Conservation (phyloP, 2,113 vertebrate species). For the Aptenodytes patagonicus region DNA sequence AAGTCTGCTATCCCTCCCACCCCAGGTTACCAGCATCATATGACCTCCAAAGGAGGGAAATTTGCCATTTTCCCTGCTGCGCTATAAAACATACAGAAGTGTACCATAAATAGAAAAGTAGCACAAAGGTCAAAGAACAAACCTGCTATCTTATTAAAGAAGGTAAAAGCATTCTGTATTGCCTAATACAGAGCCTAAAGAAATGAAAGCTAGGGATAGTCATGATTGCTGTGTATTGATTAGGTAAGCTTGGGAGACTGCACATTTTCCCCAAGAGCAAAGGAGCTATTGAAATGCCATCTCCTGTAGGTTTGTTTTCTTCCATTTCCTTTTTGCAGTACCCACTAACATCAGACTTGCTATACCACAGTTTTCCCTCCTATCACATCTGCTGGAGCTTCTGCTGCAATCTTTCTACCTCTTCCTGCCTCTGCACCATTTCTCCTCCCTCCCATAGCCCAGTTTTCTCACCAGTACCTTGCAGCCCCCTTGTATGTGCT, state of each 20-base stretch:
- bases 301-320: neutral
- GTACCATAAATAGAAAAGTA: neutral
- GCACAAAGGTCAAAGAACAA: neutral
- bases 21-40: neutral
- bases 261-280: neutral
- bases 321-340: neutral
- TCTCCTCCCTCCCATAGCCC: neutral
- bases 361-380: neutral
- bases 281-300: neutral
- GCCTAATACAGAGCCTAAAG: neutral
- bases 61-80: neutral
- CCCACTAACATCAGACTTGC: neutral
- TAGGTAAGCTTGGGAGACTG: neutral
- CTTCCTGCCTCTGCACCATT: neutral
- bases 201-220: neutral
- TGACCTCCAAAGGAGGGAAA: neutral
- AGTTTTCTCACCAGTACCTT: neutral
- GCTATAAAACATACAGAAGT: neutral
- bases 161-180: neutral
- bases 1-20: neutral
- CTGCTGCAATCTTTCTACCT: neutral
- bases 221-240: neutral
- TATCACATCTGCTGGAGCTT: neutral
- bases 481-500: accelerated
- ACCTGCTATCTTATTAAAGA: neutral